Conservation (phyloP, 2,888 invertebrate genomes). For the Pelosia muscerda region DNA sequence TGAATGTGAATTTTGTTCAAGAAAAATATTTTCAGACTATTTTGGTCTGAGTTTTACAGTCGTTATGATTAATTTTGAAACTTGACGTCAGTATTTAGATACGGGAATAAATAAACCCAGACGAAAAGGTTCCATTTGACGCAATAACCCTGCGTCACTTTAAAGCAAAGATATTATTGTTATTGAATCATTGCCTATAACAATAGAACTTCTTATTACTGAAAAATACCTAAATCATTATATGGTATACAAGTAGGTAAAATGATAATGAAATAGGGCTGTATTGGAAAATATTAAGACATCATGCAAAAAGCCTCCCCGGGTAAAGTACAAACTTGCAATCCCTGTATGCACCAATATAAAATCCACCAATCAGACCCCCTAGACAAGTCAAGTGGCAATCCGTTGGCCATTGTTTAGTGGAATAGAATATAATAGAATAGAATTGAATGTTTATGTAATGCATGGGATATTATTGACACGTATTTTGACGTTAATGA, state of each 20-base stretch:
- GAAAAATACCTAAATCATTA: background rate
- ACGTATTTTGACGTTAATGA: too few relatives aligned
- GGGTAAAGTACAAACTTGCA: too few relatives aligned
- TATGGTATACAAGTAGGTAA: background rate
- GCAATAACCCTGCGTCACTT: background rate
- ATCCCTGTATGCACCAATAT: too few relatives aligned
- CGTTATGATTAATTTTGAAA: background rate
- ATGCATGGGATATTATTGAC: too few relatives aligned
- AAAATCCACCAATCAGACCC: too few relatives aligned
- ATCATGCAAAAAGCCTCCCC: too few relatives aligned
- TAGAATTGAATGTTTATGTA: too few relatives aligned
- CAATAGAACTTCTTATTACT: conserved; percentile 3
- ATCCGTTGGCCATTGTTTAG: too few relatives aligned
- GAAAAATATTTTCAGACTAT: conserved; percentile 16
- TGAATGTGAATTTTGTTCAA: conserved; percentile 29
- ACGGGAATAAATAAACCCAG: background rate
- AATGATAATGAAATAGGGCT: background rate
- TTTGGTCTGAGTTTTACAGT: background rate
- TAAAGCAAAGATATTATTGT: conserved; percentile 3
- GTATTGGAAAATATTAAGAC: background rate
- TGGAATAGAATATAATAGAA: too few relatives aligned
- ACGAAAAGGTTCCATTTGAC: background rate
- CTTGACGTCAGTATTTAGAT: background rate
- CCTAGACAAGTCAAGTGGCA: too few relatives aligned
- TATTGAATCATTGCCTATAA: background rate